Percentiles rank a stretch among this genome's conserved stretches.
phyloP scores from a whole-genome alignment of 2,113 vertebrate genomes.

The Apus apus region DNA sequence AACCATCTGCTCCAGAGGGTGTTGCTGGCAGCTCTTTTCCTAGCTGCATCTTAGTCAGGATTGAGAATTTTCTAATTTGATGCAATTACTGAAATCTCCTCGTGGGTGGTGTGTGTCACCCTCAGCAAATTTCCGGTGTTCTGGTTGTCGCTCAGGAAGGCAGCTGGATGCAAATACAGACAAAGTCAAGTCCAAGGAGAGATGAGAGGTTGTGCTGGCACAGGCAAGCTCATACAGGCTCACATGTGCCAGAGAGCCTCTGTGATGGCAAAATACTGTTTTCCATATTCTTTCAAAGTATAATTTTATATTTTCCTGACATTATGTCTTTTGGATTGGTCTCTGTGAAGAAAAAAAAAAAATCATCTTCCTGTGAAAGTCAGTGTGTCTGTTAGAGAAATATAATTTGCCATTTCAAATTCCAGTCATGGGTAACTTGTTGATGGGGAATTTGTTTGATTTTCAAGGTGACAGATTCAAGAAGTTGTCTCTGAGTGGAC shows the following conservation, averaged over 20 bases:
- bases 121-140: conserved; percentile 26
- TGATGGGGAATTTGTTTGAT: conserved; percentile 30
- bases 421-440: not conserved
- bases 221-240: not conserved
- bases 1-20: conserved; percentile 73
- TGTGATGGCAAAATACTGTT: not conserved
- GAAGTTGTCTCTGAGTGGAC: not conserved
- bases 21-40: conserved; percentile 65
- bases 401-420: conserved; percentile 13
- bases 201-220: not conserved
- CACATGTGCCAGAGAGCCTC: not conserved
- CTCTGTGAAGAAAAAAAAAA: not conserved
- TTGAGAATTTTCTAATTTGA: conserved; percentile 60
- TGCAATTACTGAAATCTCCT: conserved; percentile 54
- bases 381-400: conserved; percentile 29
- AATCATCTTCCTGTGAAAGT: not conserved
- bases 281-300: not conserved
- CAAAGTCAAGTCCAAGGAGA: not conserved
- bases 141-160: conserved; percentile 8
- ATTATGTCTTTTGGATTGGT: conserved; percentile 29
- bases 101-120: conserved; percentile 1
- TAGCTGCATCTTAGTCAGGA: conserved; percentile 66
- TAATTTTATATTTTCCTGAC: conserved; percentile 2
- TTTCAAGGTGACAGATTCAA: conserved; percentile 24
- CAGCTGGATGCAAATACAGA: conserved; percentile 48